Evolutionary conservation across 1,140 invertebrate species (phyloP), one percentile per base, ranked within the genome.

Genomic region (Drosophila athabasca): DNA sequence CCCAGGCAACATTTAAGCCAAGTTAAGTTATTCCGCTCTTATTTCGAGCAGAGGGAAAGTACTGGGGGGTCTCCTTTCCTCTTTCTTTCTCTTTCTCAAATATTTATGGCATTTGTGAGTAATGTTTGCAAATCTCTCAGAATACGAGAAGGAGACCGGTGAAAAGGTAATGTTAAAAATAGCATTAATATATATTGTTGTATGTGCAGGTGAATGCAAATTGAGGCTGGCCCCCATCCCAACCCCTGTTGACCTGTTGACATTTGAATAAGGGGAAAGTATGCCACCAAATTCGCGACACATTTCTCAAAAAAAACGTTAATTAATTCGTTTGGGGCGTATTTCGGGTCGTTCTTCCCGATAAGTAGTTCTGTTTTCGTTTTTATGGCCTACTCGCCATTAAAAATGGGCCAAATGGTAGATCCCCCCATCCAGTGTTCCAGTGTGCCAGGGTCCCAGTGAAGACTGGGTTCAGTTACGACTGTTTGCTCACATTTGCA

Each of bases 41-140:
- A 19, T 19, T 43, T 69, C 29, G 29, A 8, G 7, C 39, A 62
- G 61, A 72, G 57, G 48, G 67, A 51, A 43, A 62, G 66, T 58
- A 60, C 62, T 57, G 69, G 57, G 69, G 67, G 50, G 62, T 69
- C 67, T 72, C 50, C 49, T 67, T 65, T 35, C 31, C 31, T 19
- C 24, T 29, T 44, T 35, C 71, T 45, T 71, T 39, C 60, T 65
- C 24, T 62, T 39, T 39, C 46, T 51, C 46, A 45, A 59, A 53
- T 72, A 78, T 88, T 88, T 78, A 82, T 87, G 82, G 74, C 83
- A 76, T 82, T 87, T 82, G 69, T 82, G 77, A 76, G 70, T 84
- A 76, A 84, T 80, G 80, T 76, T 76, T 72, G 78, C 79, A 74
- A 87, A 78, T 88, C 73, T 69, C 50, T 72, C 57, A 29, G 59